Evolutionary conservation across 2,113 vertebrate genomes (phyloP).

Genomic region (Poicephalus gulielmi): DNA sequence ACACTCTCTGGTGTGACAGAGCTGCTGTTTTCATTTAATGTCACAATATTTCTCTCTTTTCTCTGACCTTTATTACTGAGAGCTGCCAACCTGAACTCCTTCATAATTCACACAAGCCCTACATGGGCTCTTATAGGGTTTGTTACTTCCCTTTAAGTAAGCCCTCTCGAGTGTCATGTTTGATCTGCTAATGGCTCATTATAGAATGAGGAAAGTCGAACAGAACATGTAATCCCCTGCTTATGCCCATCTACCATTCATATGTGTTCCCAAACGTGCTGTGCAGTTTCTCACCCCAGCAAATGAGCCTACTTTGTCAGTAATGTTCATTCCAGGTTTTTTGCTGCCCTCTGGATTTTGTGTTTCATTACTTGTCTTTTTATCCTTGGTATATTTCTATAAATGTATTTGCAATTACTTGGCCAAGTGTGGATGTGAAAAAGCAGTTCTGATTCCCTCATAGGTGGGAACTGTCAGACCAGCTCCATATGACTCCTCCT

Average conservation of each 20-base stretch:
- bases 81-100: background rate
- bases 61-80: background rate
- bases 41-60: background rate
- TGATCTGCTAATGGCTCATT: background rate
- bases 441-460: background rate
- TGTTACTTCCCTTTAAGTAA: background rate
- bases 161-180: background rate
- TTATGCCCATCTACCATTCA: background rate
- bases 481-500: background rate
- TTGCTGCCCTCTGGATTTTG: background rate
- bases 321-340: background rate
- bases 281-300: background rate
- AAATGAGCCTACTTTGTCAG: background rate
- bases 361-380: background rate
- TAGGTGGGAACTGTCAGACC: background rate
- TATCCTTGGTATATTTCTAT: background rate
- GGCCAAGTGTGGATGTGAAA: background rate
- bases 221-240: background rate
- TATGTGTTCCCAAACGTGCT: background rate
- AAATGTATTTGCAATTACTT: background rate
- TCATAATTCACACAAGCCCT: background rate
- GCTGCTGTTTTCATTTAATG: background rate
- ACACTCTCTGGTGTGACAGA: background rate
- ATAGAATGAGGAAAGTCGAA: background rate
- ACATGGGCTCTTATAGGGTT: background rate